phyloP scores from a whole-genome alignment of 2,113 vertebrate species.

The Channa argus region DNA sequence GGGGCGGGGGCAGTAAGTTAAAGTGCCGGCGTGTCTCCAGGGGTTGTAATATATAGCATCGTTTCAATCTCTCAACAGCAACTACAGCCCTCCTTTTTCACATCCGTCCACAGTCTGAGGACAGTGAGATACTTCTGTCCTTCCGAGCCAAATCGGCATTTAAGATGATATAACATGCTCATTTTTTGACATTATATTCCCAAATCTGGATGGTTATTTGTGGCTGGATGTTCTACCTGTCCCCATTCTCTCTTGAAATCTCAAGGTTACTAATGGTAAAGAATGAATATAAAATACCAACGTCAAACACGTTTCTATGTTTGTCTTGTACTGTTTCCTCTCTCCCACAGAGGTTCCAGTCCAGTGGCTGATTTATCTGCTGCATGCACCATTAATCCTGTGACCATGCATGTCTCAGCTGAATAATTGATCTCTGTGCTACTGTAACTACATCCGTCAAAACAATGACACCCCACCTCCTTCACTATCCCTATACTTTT shows the following conservation, averaged over 20 bases:
- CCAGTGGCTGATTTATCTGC: constrained; percentile 82
- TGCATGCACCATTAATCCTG: constrained; percentile 84
- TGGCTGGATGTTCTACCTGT: constrained; percentile 51
- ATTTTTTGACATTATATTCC: constrained; percentile 72
- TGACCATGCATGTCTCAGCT: constrained; percentile 80
- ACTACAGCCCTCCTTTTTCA: constrained; percentile 77
- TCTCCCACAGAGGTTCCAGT: constrained; percentile 73
- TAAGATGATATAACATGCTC: constrained; percentile 79
- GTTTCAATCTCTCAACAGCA: constrained; percentile 83
- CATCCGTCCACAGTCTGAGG: constrained; percentile 70
- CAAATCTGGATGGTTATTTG: constrained; percentile 78
- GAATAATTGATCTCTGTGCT: constrained; percentile 86
- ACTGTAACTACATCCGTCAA: constrained; percentile 87
- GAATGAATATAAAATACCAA: constrained; percentile 71
- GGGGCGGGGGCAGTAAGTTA: constrained; percentile 45
- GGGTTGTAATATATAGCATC: constrained; percentile 80
- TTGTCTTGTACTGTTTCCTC: constrained; percentile 75
- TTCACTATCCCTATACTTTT: constrained; percentile 49
- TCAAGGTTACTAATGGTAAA: constrained; percentile 80
- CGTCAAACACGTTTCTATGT: constrained; percentile 71
- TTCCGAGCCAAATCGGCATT: constrained; percentile 76
- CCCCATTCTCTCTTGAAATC: constrained; percentile 64
- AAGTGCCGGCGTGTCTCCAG: constrained; percentile 75
- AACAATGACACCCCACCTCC: constrained; percentile 76
- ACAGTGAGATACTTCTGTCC: constrained; percentile 76